Conservation (phyloP, 2,113 vertebrate species). For the Sinocyclocheilus rhinocerous region DNA sequence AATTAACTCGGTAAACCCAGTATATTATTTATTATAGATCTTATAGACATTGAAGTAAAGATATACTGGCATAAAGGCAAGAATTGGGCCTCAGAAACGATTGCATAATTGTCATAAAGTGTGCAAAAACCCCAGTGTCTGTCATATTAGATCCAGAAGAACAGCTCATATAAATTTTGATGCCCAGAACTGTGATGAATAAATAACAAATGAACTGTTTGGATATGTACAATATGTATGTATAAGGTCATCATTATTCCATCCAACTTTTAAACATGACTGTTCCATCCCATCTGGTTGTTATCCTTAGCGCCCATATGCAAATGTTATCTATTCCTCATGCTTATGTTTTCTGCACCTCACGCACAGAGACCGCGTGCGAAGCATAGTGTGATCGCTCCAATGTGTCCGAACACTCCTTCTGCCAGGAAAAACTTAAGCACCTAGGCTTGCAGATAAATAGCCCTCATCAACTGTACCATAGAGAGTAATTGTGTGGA, state of each 20-base stretch:
- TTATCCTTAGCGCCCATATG: slow-evolving; percentile 15
- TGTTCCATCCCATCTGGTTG: slow-evolving; percentile 1
- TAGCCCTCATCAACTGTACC: slow-evolving; percentile 35
- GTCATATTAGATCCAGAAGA: slow-evolving; percentile 61
- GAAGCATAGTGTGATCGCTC: neutral
- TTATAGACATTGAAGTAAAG: slow-evolving; percentile 52
- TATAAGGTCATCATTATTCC: slow-evolving; percentile 28
- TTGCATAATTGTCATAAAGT: slow-evolving; percentile 60
- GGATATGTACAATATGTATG: neutral
- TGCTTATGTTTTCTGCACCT: slow-evolving; percentile 5
- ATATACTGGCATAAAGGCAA: slow-evolving; percentile 54
- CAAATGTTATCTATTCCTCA: slow-evolving; percentile 43
- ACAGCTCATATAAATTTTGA: neutral
- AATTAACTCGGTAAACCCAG: slow-evolving; percentile 58
- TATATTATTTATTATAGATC: slow-evolving; percentile 67
- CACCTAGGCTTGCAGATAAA: slow-evolving; percentile 43
- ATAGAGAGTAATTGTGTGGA: slow-evolving; percentile 42
- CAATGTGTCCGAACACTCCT: slow-evolving; percentile 23
- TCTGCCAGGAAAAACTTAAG: slow-evolving; percentile 51
- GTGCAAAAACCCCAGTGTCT: slow-evolving; percentile 56
- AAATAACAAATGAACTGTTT: neutral
- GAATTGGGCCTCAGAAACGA: slow-evolving; percentile 56
- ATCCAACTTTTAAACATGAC: slow-evolving; percentile 18
- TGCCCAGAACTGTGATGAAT: slow-evolving; percentile 5
- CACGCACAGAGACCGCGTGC: slow-evolving; percentile 1